phyloP scores from a whole-genome alignment of 2,113 vertebrate genomes.

The Pagrus major region DNA sequence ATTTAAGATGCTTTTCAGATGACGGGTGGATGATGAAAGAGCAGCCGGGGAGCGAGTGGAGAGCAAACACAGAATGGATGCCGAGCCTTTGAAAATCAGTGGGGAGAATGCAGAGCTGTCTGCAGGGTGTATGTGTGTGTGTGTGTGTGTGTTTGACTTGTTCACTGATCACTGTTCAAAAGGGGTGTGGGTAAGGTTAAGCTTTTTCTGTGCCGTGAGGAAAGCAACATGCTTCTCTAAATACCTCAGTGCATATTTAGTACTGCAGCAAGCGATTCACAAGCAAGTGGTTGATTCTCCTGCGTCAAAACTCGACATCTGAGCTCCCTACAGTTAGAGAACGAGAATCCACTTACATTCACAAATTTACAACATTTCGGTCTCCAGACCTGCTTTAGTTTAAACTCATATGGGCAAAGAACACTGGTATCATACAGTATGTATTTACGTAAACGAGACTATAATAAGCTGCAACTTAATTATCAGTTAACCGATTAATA shows the following conservation, averaged over 20 bases:
- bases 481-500: too few species aligned
- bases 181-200: constrained; percentile 39
- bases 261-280: neutral
- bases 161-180: constrained; percentile 57
- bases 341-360: neutral
- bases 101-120: constrained; percentile 49
- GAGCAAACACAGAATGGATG: constrained; percentile 60
- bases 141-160: constrained; percentile 39
- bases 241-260: constrained; percentile 2
- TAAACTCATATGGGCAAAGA: neutral
- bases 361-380: neutral
- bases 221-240: constrained; percentile 22
- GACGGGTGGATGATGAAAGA: constrained; percentile 77
- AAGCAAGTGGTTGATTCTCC: constrained; percentile 1
- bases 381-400: neutral
- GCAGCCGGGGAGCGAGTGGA: constrained; percentile 40
- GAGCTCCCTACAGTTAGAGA: neutral
- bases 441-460: neutral
- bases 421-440: neutral
- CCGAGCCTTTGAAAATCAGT: constrained; percentile 69
- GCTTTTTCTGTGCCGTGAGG: constrained; percentile 33
- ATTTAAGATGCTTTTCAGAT: constrained; percentile 79
- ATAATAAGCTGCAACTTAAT: too few species aligned
- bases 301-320: neutral
- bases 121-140: constrained; percentile 21